Conservation (phyloP, 2,888 invertebrate species). For the Gari tellinella region DNA sequence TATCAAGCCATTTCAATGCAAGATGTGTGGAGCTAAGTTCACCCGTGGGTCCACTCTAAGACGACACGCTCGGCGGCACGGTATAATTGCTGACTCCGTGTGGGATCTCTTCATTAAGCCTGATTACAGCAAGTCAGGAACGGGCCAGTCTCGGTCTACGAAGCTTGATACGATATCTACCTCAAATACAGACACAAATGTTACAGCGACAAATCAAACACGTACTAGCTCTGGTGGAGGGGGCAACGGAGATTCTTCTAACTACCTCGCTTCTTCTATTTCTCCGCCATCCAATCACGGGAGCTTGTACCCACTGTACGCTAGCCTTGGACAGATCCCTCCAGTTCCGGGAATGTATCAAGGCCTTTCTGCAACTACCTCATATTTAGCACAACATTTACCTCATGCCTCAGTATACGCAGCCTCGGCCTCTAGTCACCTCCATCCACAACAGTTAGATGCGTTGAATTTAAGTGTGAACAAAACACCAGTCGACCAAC, state of each 20-base stretch:
- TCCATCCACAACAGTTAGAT: conserved; percentile 68
- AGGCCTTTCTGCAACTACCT: conserved; percentile 64
- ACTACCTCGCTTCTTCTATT: conserved; percentile 60
- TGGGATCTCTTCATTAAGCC: conserved; percentile 74
- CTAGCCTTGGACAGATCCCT: conserved; percentile 62
- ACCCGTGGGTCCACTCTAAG: conserved; percentile 79
- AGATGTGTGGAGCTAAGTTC: conserved; percentile 78
- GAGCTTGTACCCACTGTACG: conserved; percentile 64
- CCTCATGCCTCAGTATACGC: conserved; percentile 55
- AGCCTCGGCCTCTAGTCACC: conserved; percentile 62
- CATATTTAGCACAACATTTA: conserved; percentile 61
- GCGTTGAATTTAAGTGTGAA: conserved; percentile 75
- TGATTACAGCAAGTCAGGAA: conserved; percentile 56
- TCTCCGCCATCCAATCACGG: conserved; percentile 55
- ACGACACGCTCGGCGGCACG: conserved; percentile 77
- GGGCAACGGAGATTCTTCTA: conserved; percentile 37
- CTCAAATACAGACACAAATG: conserved; percentile 49
- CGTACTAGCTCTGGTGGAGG: conserved; percentile 37
- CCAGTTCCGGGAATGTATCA: conserved; percentile 51
- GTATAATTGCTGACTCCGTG: conserved; percentile 73
- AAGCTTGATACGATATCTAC: conserved; percentile 56
- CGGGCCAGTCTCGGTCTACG: conserved; percentile 30
- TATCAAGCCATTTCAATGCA: conserved; percentile 79
- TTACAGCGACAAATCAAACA: conserved; percentile 45
- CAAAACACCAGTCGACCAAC: conserved; percentile 45